Percentiles rank a stretch among this genome's conserved stretches.
phyloP scores from a whole-genome alignment of 2,888 invertebrate species.

The Agonopterix subpropinquella region DNA sequence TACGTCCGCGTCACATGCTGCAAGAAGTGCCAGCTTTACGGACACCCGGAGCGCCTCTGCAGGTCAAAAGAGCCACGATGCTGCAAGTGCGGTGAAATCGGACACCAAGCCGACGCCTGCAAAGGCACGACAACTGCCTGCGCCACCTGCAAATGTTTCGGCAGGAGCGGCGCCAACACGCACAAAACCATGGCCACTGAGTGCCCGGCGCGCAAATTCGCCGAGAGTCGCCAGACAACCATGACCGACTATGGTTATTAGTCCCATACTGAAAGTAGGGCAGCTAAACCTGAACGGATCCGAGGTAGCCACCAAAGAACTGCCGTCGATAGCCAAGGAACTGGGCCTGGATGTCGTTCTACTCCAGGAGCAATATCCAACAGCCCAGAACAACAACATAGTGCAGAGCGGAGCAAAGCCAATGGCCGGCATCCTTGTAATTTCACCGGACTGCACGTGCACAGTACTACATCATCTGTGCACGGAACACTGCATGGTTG shows the following conservation, averaged over 20 bases:
- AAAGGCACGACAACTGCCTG: constrained; percentile 4
- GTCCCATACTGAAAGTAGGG: not conserved
- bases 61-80: not conserved
- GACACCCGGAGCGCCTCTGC: not conserved
- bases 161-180: not conserved
- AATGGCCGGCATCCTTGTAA: not conserved
- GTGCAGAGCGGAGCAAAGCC: not conserved
- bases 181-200: constrained; percentile 2
- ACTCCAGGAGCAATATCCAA: constrained; percentile 9
- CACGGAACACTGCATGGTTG: not conserved
- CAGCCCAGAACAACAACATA: not conserved
- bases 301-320: constrained; percentile 6
- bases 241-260: not conserved
- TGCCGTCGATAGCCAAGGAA: not conserved
- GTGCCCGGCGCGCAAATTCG: not conserved
- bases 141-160: constrained; percentile 10
- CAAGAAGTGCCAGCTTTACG: not conserved
- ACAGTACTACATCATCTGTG: not conserved
- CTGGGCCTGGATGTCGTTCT: constrained; percentile 8
- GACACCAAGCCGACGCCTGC: not conserved
- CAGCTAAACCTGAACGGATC: constrained; percentile 9
- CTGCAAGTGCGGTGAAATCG: not conserved
- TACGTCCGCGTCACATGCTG: constrained; percentile 16
- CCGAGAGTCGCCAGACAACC: not conserved
- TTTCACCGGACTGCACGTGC: not conserved